Evolutionary conservation across 2,888 invertebrate species (phyloP).

Genomic region (Yponomeuta evonymella): DNA sequence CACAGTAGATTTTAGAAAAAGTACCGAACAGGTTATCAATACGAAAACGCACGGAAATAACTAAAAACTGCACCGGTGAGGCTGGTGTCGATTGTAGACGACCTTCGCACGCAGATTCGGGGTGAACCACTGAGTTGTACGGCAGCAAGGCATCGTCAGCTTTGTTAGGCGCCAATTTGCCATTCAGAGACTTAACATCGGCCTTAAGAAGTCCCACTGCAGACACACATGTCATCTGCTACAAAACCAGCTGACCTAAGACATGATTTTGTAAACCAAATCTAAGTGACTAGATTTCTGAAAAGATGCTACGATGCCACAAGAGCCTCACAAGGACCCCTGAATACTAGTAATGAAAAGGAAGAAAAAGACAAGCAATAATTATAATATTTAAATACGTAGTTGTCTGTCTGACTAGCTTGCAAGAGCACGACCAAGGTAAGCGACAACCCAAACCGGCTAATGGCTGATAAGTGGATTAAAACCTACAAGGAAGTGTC

Average conservation of each 20-base stretch:
- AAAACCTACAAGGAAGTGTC: slow-evolving; percentile 62
- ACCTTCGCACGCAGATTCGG: slow-evolving; percentile 61
- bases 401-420: background rate
- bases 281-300: background rate
- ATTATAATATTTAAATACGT: slow-evolving; percentile 1
- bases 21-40: background rate
- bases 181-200: background rate
- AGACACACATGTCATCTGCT: background rate
- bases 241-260: no score
- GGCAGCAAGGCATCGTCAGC: background rate
- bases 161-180: background rate
- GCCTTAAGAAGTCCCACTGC: background rate
- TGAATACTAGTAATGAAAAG: background rate
- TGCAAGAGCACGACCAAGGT: slow-evolving; percentile 40
- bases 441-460: slow-evolving; percentile 42
- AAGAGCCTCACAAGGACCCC: background rate
- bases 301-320: background rate
- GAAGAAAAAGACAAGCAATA: background rate
- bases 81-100: slow-evolving; percentile 53
- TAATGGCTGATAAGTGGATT: slow-evolving; percentile 50
- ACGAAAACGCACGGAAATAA: background rate
- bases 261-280: no score
- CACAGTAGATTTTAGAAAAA: background rate
- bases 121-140: slow-evolving; percentile 48
- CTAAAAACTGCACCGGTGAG: background rate